These are phyloP conservation scores for Peromyscus leucopus DNA, from an alignment of 2,113 vertebrate species.

Conservation along the genomic window DNA sequence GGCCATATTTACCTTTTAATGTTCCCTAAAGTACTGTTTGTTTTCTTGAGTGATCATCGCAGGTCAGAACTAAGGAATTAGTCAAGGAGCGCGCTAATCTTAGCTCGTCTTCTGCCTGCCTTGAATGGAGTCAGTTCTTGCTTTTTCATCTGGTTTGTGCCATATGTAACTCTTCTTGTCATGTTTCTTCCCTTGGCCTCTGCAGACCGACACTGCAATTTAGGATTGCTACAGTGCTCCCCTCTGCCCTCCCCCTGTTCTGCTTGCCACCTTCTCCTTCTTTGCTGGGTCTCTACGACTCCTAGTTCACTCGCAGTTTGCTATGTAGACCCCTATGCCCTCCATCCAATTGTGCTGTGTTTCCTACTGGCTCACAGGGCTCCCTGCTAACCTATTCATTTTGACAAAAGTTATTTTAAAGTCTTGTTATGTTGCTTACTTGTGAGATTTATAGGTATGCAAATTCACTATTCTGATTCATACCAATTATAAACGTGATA, in stretches of 20 bases:
- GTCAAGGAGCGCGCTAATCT: not conserved
- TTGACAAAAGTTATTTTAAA: not conserved
- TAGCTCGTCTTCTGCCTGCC: not conserved
- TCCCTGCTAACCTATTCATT: too few relatives aligned
- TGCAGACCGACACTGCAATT: not conserved
- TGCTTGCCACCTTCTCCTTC: too few relatives aligned
- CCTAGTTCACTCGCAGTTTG: not conserved
- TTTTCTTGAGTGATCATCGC: not conserved
- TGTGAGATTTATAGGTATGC: not conserved
- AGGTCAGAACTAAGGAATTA: not conserved
- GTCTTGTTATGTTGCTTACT: not conserved
- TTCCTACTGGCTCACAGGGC: not conserved
- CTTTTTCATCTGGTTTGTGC: conserved; percentile 20
- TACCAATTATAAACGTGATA: not conserved
- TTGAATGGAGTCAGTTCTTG: not conserved
- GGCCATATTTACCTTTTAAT: not conserved
- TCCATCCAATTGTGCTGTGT: not conserved
- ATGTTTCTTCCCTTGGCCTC: not conserved
- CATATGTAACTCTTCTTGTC: not conserved
- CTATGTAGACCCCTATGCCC: not conserved
- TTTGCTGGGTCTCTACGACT: not conserved
- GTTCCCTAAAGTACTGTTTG: not conserved
- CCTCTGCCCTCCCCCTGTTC: not conserved
- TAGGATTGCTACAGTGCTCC: not conserved
- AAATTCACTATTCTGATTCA: not conserved